A percentile compares a stretch with the other conserved stretches of the same genome.
These are phyloP conservation scores for Galleria mellonella DNA, from an alignment of 1,140 invertebrate genomes.

Conservation along the genomic window DNA sequence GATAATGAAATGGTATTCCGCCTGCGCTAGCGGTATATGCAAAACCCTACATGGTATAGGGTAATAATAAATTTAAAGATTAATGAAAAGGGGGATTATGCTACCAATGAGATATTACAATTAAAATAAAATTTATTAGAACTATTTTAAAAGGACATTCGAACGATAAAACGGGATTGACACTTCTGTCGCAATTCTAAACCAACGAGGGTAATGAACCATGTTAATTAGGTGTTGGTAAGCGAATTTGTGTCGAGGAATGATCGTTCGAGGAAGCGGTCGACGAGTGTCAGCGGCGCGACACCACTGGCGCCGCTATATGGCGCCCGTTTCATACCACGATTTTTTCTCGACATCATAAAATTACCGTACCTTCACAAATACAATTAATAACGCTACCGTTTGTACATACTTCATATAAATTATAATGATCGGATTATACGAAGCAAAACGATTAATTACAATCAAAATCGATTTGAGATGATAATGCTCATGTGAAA, in stretches of 20 bases:
- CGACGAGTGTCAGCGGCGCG: slow-evolving; percentile 13
- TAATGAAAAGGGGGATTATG: too few relatives aligned
- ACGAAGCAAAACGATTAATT: too few relatives aligned
- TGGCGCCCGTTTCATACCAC: slow-evolving; percentile 39
- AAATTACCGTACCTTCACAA: slow-evolving; percentile 20
- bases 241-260: slow-evolving; percentile 20
- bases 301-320: slow-evolving; percentile 41
- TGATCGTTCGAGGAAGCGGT: slow-evolving; percentile 51
- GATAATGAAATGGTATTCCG: too few relatives aligned
- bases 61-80: too few relatives aligned
- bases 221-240: slow-evolving; percentile 14
- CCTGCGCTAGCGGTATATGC: too few relatives aligned
- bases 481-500: too few relatives aligned
- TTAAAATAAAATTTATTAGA: neutral
- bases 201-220: slow-evolving; percentile 8
- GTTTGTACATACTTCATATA: slow-evolving; percentile 6
- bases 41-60: too few relatives aligned
- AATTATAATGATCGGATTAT: too few relatives aligned
- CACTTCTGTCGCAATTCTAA: too few relatives aligned
- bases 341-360: slow-evolving; percentile 37
- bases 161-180: too few relatives aligned
- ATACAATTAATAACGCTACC: slow-evolving; percentile 15
- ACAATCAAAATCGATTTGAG: too few relatives aligned
- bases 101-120: too few relatives aligned
- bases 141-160: slow-evolving; percentile 6